Conservation (phyloP, 1,140 invertebrate genomes). For the Diploscapter pachys region DNA sequence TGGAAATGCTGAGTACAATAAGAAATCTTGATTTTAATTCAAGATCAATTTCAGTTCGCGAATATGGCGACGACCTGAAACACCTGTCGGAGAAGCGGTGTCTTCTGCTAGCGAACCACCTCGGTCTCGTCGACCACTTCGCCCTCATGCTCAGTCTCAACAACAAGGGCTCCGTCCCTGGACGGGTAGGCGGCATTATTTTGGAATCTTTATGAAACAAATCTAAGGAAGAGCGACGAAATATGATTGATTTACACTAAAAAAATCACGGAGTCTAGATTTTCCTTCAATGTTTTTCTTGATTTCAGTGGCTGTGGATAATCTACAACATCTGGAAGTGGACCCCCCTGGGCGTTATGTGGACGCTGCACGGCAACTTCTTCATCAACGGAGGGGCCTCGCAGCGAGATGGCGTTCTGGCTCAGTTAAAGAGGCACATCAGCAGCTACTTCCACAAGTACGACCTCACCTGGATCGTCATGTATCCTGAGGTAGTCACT, state of each 20-base stretch:
- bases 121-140: conserved; percentile 54
- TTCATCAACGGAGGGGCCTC: conserved; percentile 51
- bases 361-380: conserved; percentile 39
- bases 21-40: not conserved
- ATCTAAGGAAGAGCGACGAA: conserved; percentile 2
- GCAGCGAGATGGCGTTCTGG: conserved; percentile 40
- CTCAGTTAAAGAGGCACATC: conserved; percentile 44
- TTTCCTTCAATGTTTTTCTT: conserved; percentile 1
- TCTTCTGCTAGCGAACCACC: conserved; percentile 48
- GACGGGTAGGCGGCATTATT: conserved; percentile 31
- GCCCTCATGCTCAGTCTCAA: conserved; percentile 52
- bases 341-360: conserved; percentile 41
- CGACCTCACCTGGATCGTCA: conserved; percentile 53
- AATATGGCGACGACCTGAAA: conserved; percentile 52
- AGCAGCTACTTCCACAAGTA: conserved; percentile 41
- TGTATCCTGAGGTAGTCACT: conserved; percentile 48
- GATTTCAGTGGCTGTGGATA: conserved; percentile 43
- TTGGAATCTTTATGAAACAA: not conserved
- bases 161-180: conserved; percentile 46
- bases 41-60: conserved; percentile 41
- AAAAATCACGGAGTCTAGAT: not conserved
- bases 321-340: conserved; percentile 47
- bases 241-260: no score
- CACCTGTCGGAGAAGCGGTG: conserved; percentile 44
- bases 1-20: not conserved